Evolutionary conservation across 2,888 invertebrate species (phyloP).

Genomic region (Spodoptera littoralis): DNA sequence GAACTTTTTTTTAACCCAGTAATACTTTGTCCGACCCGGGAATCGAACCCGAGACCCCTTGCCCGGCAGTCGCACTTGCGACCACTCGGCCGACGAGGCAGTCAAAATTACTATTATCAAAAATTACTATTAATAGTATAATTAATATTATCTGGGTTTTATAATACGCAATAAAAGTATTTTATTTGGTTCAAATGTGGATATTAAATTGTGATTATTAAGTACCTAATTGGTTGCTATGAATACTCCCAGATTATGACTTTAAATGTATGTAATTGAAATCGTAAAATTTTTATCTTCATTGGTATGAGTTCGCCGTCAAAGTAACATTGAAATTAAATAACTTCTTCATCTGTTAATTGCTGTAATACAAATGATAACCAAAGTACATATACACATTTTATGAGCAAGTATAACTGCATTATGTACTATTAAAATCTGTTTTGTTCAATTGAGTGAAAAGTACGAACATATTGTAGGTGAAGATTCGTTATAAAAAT

Average conservation of each 20-base stretch:
- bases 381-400: constrained; percentile 2
- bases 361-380: constrained; percentile 11
- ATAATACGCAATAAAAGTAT: constrained; percentile 43
- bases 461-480: too few relatives aligned
- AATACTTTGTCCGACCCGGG: too few relatives aligned
- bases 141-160: constrained; percentile 19
- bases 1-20: too few relatives aligned
- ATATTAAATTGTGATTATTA: constrained; percentile 44
- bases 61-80: too few relatives aligned
- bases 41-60: too few relatives aligned
- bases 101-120: too few relatives aligned
- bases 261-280: constrained; percentile 61
- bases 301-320: constrained; percentile 61
- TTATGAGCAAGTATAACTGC: constrained; percentile 12
- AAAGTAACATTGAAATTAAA: constrained; percentile 68
- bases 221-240: constrained; percentile 42
- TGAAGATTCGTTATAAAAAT: too few relatives aligned
- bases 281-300: constrained; percentile 70
- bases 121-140: too few relatives aligned
- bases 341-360: constrained; percentile 34
- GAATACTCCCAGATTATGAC: constrained; percentile 54
- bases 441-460: too few relatives aligned
- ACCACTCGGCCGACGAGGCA: too few relatives aligned
- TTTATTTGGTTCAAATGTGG: constrained; percentile 46
- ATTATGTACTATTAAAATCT: too few relatives aligned